phyloP scores from a whole-genome alignment of 2,113 vertebrate species.

The Todiramphus saurophagus region DNA sequence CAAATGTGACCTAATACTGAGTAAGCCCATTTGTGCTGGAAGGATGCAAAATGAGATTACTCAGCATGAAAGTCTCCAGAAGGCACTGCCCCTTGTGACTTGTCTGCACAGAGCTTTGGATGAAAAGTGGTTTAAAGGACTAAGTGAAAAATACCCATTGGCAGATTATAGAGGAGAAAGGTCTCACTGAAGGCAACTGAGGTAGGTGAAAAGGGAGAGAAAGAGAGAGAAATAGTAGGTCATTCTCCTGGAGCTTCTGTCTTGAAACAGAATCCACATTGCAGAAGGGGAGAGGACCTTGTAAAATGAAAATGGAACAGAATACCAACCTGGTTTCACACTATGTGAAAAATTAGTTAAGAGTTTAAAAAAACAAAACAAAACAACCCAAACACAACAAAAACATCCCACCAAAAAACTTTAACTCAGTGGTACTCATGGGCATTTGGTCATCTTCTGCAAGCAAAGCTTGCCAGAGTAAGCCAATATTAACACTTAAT shows the following conservation, averaged over 20 bases:
- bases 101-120: not conserved
- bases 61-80: not conserved
- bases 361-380: not conserved
- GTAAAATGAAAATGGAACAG: not conserved
- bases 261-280: not conserved
- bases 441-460: not conserved
- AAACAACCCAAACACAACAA: not conserved
- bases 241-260: not conserved
- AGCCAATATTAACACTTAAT: not conserved
- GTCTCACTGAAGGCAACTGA: not conserved
- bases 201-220: not conserved
- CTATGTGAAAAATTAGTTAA: not conserved
- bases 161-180: not conserved
- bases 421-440: not conserved
- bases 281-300: not conserved
- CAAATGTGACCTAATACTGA: constrained; percentile 4
- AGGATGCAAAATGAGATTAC: constrained; percentile 1
- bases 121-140: not conserved
- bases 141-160: not conserved
- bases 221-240: not conserved
- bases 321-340: not conserved
- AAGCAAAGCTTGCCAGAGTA: not conserved
- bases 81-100: not conserved
- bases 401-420: not conserved
- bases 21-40: not conserved